Evolutionary conservation across 2,113 vertebrate genomes (phyloP).

Genomic region (Probosciger aterrimus): DNA sequence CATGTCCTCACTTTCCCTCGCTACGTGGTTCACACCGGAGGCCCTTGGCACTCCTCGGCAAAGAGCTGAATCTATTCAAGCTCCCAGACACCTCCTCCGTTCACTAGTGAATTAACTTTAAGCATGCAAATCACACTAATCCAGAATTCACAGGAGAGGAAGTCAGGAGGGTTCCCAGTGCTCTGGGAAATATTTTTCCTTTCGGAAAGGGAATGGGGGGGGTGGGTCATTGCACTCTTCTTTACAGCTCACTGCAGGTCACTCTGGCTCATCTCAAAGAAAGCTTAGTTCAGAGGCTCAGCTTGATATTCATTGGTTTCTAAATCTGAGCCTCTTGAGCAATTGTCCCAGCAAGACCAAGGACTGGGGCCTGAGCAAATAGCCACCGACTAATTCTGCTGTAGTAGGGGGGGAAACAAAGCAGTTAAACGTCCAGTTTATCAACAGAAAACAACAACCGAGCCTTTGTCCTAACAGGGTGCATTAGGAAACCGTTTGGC

Average conservation of each 20-base stretch:
- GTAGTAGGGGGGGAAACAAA: conserved; percentile 42
- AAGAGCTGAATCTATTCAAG: conserved; percentile 40
- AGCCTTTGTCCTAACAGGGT: conserved; percentile 45
- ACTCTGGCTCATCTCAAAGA: conserved; percentile 49
- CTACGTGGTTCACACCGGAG: neutral
- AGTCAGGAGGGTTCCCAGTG: conserved; percentile 30
- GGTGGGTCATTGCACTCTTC: conserved; percentile 12
- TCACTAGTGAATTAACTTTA: conserved; percentile 46
- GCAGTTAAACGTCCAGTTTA: conserved; percentile 47
- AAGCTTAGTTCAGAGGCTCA: conserved; percentile 48
- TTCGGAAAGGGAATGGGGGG: neutral
- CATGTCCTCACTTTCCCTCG: conserved; percentile 55
- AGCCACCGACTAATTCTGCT: conserved; percentile 36
- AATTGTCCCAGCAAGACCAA: conserved; percentile 3
- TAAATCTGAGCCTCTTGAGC: conserved; percentile 29
- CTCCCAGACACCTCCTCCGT: conserved; percentile 39
- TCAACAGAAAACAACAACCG: conserved; percentile 52
- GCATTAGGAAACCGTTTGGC: conserved; percentile 18
- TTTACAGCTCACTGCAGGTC: conserved; percentile 45
- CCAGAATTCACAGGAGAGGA: conserved; percentile 53
- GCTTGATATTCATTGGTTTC: conserved; percentile 41
- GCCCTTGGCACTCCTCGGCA: neutral
- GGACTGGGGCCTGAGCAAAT: conserved; percentile 22
- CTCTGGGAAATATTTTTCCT: conserved; percentile 16
- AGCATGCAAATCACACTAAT: conserved; percentile 56